phyloP scores from a whole-genome alignment of 2,113 vertebrate species.

The Microcebus murinus region DNA sequence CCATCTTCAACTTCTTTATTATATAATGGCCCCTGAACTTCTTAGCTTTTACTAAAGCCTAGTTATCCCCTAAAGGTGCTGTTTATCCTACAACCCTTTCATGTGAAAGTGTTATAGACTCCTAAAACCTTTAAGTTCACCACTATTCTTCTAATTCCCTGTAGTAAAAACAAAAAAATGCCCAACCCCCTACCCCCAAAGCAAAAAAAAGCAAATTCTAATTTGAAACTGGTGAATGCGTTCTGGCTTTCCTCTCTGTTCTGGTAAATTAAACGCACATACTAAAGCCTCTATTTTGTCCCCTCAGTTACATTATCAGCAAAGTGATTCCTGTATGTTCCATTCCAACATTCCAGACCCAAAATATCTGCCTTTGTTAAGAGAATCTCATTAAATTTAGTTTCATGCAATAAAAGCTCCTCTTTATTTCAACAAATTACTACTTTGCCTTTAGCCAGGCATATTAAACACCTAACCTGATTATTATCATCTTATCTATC shows the following conservation, averaged over 20 bases:
- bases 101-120: background rate
- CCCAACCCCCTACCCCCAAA: background rate
- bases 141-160: background rate
- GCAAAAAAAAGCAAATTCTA: background rate
- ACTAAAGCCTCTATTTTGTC: background rate
- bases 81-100: background rate
- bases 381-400: background rate
- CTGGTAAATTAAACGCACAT: background rate
- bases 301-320: background rate
- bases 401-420: too few species aligned
- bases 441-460: background rate
- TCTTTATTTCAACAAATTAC: background rate
- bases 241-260: background rate
- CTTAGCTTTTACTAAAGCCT: background rate
- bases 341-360: background rate
- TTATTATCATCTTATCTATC: background rate
- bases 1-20: background rate
- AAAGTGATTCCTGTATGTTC: background rate
- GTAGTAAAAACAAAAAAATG: background rate
- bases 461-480: background rate
- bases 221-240: background rate
- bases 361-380: background rate
- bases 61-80: background rate
- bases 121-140: background rate
- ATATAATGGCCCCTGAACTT: background rate